Conservation (phyloP, 2,113 vertebrate species). For the Climacteris rufus region DNA sequence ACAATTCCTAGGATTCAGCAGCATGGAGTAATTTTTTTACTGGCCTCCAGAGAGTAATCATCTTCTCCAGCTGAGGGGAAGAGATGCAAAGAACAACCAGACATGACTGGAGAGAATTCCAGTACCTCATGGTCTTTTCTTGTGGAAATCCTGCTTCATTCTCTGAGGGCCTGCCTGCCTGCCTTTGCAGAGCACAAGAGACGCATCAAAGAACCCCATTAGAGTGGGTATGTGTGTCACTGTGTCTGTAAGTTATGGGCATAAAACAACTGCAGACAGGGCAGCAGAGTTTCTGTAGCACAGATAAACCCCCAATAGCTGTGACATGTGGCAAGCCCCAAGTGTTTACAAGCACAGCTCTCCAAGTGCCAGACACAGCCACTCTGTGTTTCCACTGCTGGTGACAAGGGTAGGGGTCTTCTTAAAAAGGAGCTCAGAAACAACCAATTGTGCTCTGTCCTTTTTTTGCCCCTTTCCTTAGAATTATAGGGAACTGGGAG, state of each 20-base stretch:
- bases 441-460: not conserved
- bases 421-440: not conserved
- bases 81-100: not conserved
- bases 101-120: not conserved
- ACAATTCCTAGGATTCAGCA: not conserved
- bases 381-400: not conserved
- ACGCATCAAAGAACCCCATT: accelerated
- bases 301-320: not conserved
- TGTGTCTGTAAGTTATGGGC: not conserved
- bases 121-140: not conserved
- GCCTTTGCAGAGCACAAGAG: not conserved
- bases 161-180: not conserved
- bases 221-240: not conserved
- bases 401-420: not conserved
- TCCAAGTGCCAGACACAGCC: not conserved
- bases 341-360: not conserved
- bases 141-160: not conserved
- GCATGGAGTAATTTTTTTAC: not conserved
- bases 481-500: not conserved
- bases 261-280: not conserved
- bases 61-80: not conserved
- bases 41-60: not conserved
- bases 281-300: not conserved
- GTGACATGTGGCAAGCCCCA: not conserved
- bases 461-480: not conserved